Base-by-base conservation (phyloP, 2,888 invertebrate species). In the Orthonevra nobilis region DNA sequence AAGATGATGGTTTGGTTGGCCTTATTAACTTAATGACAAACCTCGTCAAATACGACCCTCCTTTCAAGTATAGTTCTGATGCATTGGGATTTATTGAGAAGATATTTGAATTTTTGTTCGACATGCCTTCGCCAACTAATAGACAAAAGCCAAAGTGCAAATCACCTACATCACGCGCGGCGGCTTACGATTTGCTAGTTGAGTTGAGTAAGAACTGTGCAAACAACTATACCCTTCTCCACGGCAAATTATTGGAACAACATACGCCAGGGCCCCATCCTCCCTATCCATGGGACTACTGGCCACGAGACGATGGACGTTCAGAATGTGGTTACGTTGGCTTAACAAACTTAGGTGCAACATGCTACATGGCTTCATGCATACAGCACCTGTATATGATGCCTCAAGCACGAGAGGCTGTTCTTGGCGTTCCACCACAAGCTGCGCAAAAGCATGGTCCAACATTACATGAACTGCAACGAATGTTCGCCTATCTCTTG, bases 341-440 rank as follows among this genome's bases (percentile, higher is more conserved):
- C 0, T 90, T 98, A 2, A 97, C 97, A 0, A 98, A 98, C 89
- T 91, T 98, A 10, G 98, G 98, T 19, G 98, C 98, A 19, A 98
- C 98, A 0, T 98, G 98, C 87, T 98, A 98, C 89, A 97, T 98
- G 97, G 98, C 98, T 6, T 96, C 97, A 1, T 97, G 97, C 85
- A 96, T 98, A 93, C 98, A 98, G 88, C 98, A 98, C 88, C 90
- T 98, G 81, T 98, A 96, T 88, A 98, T 98, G 97, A 97, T 98
- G 94, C 97, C 97, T 3, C 95, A 96, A 85, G 96, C 97, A 0
- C 90, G 97, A 52, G 93, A 94, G 46, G 95, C 96, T 0, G 93
- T 98, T 83, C 89, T 98, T 61, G 91, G 92, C 3, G 94, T 95
- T 0, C 94, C 95, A 82, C 93, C 94, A 63, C 91, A 91, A 42